Evolutionary conservation across 2,113 vertebrate species (phyloP).

Genomic region (Ceratotherium simum): DNA sequence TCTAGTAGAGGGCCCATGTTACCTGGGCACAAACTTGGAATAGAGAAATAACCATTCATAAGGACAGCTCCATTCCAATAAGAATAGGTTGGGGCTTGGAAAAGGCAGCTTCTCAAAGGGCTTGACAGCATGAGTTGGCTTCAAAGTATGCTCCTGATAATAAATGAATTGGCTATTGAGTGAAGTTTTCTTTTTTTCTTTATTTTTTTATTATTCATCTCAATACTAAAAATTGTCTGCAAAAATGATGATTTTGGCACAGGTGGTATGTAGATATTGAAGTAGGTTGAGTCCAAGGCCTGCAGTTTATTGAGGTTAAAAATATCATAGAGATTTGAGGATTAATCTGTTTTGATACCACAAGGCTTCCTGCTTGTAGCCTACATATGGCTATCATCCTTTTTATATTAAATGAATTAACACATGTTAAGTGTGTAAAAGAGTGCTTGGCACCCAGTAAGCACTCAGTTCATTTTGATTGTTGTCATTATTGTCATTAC

Average conservation of each 20-base stretch:
- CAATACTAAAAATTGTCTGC: constrained; percentile 26
- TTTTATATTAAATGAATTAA: background rate
- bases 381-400: background rate
- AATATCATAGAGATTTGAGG: background rate
- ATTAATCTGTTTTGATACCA: background rate
- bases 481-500: background rate
- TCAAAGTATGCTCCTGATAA: background rate
- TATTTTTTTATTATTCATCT: background rate
- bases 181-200: background rate
- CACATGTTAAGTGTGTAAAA: background rate
- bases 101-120: background rate
- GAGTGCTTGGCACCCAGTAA: background rate
- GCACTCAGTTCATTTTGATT: background rate
- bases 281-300: background rate
- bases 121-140: background rate
- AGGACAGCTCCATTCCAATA: background rate
- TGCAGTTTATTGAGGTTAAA: background rate
- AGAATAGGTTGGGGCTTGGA: background rate
- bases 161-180: background rate
- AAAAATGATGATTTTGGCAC: background rate
- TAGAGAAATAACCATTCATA: background rate
- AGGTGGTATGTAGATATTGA: background rate
- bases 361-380: background rate
- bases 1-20: background rate
- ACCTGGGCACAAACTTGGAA: background rate